Evolutionary conservation across 1,140 invertebrate species (phyloP).

Genomic region (Scylla paramamosain): DNA sequence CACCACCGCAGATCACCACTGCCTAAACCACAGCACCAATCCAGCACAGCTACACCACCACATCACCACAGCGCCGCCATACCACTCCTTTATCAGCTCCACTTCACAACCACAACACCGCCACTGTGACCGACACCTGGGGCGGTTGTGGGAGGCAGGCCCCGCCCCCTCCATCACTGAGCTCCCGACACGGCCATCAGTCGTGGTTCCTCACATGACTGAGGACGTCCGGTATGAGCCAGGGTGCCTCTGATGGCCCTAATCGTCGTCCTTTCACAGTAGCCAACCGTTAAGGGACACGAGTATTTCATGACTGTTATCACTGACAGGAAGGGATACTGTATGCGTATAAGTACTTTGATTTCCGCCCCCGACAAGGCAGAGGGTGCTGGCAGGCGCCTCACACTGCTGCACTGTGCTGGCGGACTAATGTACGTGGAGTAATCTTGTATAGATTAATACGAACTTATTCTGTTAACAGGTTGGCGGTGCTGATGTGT

Average conservation of each 20-base stretch:
- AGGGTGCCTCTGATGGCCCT: not conserved
- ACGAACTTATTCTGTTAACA: no score
- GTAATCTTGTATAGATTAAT: not conserved
- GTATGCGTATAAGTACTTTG: not conserved
- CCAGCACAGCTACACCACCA: no score
- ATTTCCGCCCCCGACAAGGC: not conserved
- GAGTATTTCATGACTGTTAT: not conserved
- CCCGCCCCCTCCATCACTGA: not conserved
- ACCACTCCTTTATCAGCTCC: no score
- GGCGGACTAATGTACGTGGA: not conserved
- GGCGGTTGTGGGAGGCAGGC: not conserved
- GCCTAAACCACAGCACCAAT: no score
- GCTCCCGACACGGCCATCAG: not conserved
- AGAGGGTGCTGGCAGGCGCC: no score
- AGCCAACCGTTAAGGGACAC: not conserved
- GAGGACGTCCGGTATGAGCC: constrained; percentile 7
- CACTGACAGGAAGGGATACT: not conserved
- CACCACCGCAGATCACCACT: not conserved
- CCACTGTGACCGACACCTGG: not conserved
- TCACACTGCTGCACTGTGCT: not conserved
- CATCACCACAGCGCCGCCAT: no score
- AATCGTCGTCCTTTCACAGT: not conserved
- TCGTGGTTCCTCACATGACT: constrained; percentile 10
- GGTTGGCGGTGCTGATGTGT: not conserved
- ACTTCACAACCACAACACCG: not conserved